Base-by-base conservation (phyloP, 2,888 invertebrate genomes). In the Tinea semifulvella region DNA sequence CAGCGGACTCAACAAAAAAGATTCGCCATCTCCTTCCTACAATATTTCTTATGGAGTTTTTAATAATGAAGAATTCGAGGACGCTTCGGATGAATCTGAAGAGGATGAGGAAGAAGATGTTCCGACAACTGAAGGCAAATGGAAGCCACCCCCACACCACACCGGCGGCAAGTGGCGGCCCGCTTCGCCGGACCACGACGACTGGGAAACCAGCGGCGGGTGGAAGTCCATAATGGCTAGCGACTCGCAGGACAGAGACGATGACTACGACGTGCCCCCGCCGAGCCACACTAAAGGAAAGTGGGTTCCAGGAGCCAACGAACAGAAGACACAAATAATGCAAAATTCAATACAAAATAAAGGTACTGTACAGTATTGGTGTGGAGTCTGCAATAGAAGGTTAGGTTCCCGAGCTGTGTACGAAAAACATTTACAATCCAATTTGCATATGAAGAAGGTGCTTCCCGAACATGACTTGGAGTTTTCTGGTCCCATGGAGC, bases 211-310 rank as follows among this genome's bases (percentile, higher is more conserved):
- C 55, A 84, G 84, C 49, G 85, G 86, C 1, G 86, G 86, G 1
- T 88, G 88, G 88, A 85, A 84, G 56, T 84, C 85, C 1, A 57
- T 77, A 16, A 60, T 68, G 51, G 52, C 42, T 27, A 46, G 58
- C 7, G 70, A 68, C 17, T 52, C 56, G 2, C 66, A 71, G 7
- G 75, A 81, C 14, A 68, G 83, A 18, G 77, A 79, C 13, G 80
- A 82, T 45, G 75, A 82, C 56, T 79, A 77, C 53, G 80, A 75
- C 44, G 82, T 83, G 51, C 90, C 89, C 1, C 88, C 89, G 0
- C 86, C 88, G 2, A 85, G 84, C 27, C 85, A 91, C 54, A 90
- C 90, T 0, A 87, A 87, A 61, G 91, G 91, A 1, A 94, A 94
- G 76, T 93, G 92, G 92, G 84, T 91, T 43, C 92, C 91, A 1